These are phyloP conservation scores for Dolichoris vasculosae DNA, from an alignment of 1,140 invertebrate species.

Conservation along the genomic window DNA sequence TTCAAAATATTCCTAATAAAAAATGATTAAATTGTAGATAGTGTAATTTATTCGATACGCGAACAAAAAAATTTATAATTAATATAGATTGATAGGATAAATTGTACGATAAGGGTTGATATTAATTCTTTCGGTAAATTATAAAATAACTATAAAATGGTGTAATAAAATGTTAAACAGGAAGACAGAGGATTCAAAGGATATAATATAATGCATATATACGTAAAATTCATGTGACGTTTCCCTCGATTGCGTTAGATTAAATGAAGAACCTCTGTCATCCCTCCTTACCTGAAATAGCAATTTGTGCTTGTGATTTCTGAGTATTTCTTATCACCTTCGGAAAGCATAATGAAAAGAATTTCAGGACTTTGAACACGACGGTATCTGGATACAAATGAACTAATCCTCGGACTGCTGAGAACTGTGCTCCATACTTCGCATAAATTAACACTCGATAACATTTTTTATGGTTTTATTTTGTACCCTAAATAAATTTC, in stretches of 20 bases:
- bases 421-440: not conserved
- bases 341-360: not conserved
- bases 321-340: constrained; percentile 47
- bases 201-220: too few species aligned
- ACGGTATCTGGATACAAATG: too few species aligned
- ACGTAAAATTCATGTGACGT: not conserved
- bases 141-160: too few species aligned
- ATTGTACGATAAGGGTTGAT: too few species aligned
- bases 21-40: too few species aligned
- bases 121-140: too few species aligned
- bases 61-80: too few species aligned
- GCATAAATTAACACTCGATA: constrained; percentile 5
- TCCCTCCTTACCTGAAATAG: constrained; percentile 64
- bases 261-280: constrained; percentile 55
- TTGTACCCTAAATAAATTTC: not conserved
- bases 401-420: not conserved
- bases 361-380: not conserved
- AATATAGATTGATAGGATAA: too few species aligned
- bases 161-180: too few species aligned
- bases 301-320: constrained; percentile 65
- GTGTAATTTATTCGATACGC: too few species aligned
- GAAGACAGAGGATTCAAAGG: not conserved
- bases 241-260: constrained; percentile 22
- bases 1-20: too few species aligned
- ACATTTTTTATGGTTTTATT: not conserved